Percentiles rank a stretch among this genome's conserved stretches.
Evolutionary conservation across 2,888 invertebrate species (phyloP).

Genomic region (Callinectes sapidus): DNA sequence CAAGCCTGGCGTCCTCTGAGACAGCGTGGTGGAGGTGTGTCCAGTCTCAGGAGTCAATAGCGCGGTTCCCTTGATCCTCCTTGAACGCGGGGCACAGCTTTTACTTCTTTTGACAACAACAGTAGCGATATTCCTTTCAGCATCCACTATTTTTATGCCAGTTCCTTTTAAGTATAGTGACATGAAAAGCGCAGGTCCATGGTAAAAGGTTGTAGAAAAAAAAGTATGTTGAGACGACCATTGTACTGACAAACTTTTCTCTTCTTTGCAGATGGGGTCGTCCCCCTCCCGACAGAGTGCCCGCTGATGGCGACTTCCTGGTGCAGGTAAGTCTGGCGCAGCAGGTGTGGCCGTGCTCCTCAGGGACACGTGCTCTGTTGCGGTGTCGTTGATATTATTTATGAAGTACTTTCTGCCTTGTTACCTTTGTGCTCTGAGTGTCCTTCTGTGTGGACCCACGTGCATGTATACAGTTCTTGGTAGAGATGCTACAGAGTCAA

Average conservation of each 20-base stretch:
- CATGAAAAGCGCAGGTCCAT: not conserved
- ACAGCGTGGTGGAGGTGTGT: not conserved
- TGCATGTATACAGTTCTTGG: not conserved
- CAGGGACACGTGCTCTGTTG: not conserved
- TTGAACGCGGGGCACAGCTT: not conserved
- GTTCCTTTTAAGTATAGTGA: not conserved
- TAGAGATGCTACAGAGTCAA: no score
- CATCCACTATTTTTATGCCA: not conserved
- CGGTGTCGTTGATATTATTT: not conserved
- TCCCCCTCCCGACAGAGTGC: not conserved
- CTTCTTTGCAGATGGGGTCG: conserved; percentile 28
- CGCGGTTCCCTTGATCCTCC: not conserved
- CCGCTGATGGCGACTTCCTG: conserved; percentile 28
- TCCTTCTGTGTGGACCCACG: not conserved
- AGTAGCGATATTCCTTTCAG: not conserved
- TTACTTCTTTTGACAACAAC: not conserved
- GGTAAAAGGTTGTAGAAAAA: not conserved
- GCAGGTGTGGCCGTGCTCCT: not conserved
- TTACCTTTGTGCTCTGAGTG: not conserved
- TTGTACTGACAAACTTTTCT: not conserved
- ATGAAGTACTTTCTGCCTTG: not conserved
- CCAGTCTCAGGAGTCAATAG: not conserved
- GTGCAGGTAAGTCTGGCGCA: not conserved
- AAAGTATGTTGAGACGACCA: not conserved
- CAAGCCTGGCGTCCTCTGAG: not conserved